Conservation (phyloP, 2,888 invertebrate species). For the Meganola albula region DNA sequence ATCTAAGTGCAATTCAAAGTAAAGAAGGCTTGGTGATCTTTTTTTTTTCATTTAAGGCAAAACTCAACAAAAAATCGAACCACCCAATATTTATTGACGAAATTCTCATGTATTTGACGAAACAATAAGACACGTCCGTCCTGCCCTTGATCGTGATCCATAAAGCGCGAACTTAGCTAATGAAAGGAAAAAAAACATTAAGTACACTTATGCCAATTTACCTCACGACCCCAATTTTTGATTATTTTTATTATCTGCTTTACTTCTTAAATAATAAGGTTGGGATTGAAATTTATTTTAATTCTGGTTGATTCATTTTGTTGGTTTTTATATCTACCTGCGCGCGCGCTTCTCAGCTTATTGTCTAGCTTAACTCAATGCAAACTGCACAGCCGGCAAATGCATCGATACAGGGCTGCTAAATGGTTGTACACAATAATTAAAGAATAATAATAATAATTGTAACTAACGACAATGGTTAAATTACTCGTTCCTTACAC, state of each 20-base stretch:
- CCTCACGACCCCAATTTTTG: constrained; percentile 2
- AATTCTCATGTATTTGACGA: constrained; percentile 70
- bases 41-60: constrained; percentile 33
- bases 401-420: constrained; percentile 58
- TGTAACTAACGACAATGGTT: too few species aligned
- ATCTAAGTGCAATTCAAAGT: too few species aligned
- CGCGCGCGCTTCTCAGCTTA: constrained; percentile 60
- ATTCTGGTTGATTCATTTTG: constrained; percentile 14
- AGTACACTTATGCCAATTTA: constrained; percentile 56
- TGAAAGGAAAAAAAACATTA: constrained; percentile 68
- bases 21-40: too few species aligned
- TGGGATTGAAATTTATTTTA: background rate
- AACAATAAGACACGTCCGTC: constrained; percentile 69
- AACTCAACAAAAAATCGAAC: constrained; percentile 39
- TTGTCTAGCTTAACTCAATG: constrained; percentile 66
- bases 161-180: constrained; percentile 76
- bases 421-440: constrained; percentile 16
- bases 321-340: constrained; percentile 63
- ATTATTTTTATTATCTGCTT: constrained; percentile 14
- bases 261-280: constrained; percentile 26
- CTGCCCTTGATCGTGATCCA: constrained; percentile 70
- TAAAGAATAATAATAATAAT: too few species aligned
- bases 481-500: too few species aligned
- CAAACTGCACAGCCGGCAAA: constrained; percentile 68
- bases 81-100: constrained; percentile 67